These are phyloP conservation scores for Acronicta leporina DNA, from an alignment of 2,888 invertebrate species.

Conservation along the genomic window DNA sequence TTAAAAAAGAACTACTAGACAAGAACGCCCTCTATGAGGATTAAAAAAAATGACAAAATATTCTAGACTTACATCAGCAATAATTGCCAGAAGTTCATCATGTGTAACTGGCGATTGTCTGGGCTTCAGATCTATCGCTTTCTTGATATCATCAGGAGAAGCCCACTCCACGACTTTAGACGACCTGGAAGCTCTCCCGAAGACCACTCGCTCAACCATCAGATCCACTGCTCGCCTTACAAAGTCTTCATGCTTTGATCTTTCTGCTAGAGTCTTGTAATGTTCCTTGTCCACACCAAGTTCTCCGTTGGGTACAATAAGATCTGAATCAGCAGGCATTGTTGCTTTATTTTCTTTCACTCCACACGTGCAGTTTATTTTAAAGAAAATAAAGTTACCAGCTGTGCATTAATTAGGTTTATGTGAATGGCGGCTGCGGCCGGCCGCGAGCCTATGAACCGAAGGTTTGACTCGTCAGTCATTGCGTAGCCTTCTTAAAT, in stretches of 20 bases:
- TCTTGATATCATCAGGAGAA: slow-evolving; percentile 92
- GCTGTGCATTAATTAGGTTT: slow-evolving; percentile 59
- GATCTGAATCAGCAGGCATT: slow-evolving; percentile 86
- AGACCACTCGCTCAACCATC: slow-evolving; percentile 93
- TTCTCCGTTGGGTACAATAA: slow-evolving; percentile 75
- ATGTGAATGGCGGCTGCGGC: slow-evolving; percentile 67
- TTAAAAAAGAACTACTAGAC: background rate
- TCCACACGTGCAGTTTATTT: slow-evolving; percentile 52
- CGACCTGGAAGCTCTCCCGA: slow-evolving; percentile 92
- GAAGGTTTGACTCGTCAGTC: slow-evolving; percentile 77
- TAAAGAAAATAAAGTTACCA: slow-evolving; percentile 61
- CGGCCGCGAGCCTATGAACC: slow-evolving; percentile 74
- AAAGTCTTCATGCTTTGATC: slow-evolving; percentile 92
- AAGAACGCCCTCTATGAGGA: background rate
- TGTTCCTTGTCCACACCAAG: slow-evolving; percentile 67
- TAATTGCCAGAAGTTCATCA: slow-evolving; percentile 90
- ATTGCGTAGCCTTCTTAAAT: slow-evolving; percentile 83
- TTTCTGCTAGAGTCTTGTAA: slow-evolving; percentile 90
- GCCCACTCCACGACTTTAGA: slow-evolving; percentile 95
- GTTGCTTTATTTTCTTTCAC: slow-evolving; percentile 61
- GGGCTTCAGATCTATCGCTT: slow-evolving; percentile 91
- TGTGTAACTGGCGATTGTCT: slow-evolving; percentile 90
- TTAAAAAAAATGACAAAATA: background rate
- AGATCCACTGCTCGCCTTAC: slow-evolving; percentile 92
- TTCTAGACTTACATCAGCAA: slow-evolving; percentile 90